These are phyloP conservation scores for Nemotelus nigrinus DNA, from an alignment of 2,888 invertebrate genomes.

Conservation along the genomic window DNA sequence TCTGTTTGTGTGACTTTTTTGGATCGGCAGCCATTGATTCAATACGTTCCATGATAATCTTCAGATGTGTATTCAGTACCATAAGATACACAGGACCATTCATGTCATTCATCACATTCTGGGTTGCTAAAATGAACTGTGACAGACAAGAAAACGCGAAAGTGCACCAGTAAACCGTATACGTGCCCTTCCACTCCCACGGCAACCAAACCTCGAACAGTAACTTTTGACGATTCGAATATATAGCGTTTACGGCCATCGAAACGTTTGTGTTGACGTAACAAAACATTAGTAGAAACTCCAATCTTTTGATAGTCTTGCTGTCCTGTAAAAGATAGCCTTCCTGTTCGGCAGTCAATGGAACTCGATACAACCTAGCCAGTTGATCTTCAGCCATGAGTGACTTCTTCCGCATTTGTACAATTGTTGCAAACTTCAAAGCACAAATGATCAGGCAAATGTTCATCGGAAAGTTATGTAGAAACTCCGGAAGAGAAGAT, in stretches of 20 bases:
- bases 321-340: not conserved
- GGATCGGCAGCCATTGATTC: constrained; percentile 46
- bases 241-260: not conserved
- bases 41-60: constrained; percentile 52
- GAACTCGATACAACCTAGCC: not conserved
- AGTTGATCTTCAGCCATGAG: not conserved
- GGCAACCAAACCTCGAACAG: constrained; percentile 53
- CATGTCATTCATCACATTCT: constrained; percentile 51
- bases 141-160: constrained; percentile 49
- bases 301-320: not conserved
- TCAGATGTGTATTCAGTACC: constrained; percentile 52
- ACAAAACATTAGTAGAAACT: not conserved
- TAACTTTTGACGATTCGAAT: constrained; percentile 28
- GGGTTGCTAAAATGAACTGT: constrained; percentile 39
- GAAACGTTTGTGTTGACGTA: not conserved
- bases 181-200: constrained; percentile 43
- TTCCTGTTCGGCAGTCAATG: not conserved
- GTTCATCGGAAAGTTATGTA: constrained; percentile 13
- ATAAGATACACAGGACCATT: constrained; percentile 52
- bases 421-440: not conserved
- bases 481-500: not conserved
- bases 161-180: constrained; percentile 46
- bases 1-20: constrained; percentile 42
- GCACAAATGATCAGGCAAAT: not conserved
- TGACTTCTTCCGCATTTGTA: not conserved